These are phyloP conservation scores for Lamprotornis superbus DNA, from an alignment of 2,113 vertebrate species.

Conservation along the genomic window DNA sequence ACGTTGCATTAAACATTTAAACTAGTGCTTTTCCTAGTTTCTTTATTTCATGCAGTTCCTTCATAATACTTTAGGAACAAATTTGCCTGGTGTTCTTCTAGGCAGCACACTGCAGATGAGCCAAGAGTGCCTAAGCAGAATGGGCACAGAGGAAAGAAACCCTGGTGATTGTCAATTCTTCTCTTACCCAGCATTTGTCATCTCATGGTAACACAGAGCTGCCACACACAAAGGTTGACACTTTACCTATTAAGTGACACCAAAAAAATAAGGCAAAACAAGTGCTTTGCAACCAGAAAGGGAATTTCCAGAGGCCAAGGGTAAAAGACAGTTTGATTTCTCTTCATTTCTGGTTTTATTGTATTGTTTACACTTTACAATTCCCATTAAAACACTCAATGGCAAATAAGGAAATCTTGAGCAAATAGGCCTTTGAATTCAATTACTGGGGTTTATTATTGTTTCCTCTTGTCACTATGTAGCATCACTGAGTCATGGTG, in stretches of 20 bases:
- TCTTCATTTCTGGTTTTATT: neutral
- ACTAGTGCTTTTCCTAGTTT: neutral
- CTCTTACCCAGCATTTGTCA: neutral
- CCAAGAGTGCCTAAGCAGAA: neutral
- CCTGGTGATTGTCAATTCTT: neutral
- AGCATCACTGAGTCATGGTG: neutral
- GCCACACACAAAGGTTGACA: neutral
- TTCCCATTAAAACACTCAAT: neutral
- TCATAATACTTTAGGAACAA: neutral
- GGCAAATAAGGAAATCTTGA: neutral
- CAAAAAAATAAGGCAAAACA: neutral
- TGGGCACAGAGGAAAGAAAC: neutral
- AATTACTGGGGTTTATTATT: neutral
- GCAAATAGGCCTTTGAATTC: neutral
- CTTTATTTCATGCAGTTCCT: neutral
- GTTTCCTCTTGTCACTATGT: neutral
- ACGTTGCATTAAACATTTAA: constrained; percentile 26
- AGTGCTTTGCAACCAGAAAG: neutral
- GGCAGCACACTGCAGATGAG: neutral
- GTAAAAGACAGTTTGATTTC: neutral
- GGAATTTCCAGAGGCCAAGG: neutral
- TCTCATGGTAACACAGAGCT: neutral
- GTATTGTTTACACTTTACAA: neutral
- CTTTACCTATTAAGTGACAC: neutral
- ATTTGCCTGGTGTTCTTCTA: neutral